phyloP scores from a whole-genome alignment of 1,140 invertebrate genomes.

The Orchestia grillus region DNA sequence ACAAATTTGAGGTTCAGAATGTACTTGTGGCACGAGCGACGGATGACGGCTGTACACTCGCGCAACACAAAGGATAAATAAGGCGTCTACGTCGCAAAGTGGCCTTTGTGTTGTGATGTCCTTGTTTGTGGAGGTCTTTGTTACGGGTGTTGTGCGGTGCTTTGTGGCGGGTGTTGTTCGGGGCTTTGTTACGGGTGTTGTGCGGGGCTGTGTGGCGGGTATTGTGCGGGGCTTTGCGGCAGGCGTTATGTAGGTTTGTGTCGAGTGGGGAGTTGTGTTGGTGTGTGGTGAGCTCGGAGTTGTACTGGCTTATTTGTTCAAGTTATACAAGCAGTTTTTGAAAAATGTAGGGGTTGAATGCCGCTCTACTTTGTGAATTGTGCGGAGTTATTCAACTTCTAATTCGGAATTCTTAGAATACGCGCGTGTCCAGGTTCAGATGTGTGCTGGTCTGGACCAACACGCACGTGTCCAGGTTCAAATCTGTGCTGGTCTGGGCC shows the following conservation, averaged over 20 bases:
- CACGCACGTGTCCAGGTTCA: no score
- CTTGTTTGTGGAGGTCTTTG: background rate
- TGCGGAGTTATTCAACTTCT: no score
- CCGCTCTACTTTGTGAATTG: no score
- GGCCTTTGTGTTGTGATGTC: background rate
- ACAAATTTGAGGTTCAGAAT: background rate
- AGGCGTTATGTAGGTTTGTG: background rate
- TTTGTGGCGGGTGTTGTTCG: background rate
- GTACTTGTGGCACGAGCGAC: background rate
- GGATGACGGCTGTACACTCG: background rate
- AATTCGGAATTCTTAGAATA: no score
- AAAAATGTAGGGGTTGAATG: background rate
- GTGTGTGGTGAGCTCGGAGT: background rate
- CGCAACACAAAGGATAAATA: background rate
- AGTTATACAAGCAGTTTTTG: background rate
- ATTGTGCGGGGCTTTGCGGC: background rate
- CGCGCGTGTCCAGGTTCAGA: no score
- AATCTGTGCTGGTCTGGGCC: no score
- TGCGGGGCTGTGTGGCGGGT: background rate
- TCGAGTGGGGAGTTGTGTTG: background rate
- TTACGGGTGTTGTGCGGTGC: background rate
- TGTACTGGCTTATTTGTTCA: background rate
- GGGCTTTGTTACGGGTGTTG: background rate
- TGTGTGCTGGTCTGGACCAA: no score
- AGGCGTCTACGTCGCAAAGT: background rate